Conservation (phyloP, 2,113 vertebrate species). For the Oplegnathus fasciatus region DNA sequence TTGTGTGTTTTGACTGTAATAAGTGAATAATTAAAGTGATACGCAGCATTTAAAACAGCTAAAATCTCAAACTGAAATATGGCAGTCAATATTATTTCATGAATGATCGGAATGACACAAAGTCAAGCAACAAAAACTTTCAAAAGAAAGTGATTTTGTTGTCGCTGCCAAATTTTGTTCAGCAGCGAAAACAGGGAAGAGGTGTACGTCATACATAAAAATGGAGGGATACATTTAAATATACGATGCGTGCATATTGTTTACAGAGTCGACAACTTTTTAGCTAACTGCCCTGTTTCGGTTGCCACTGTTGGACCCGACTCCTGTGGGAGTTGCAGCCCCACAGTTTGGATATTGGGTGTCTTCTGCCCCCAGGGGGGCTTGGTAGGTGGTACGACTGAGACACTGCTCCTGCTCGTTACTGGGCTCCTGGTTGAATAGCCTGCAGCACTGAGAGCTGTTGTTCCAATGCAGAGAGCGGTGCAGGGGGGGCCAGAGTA, state of each 20-base stretch:
- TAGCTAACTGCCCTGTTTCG: background rate
- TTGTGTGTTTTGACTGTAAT: no score
- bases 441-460: slow-evolving; percentile 58
- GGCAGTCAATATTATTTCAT: no score
- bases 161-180: background rate
- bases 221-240: background rate
- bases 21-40: no score
- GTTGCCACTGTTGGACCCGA: background rate
- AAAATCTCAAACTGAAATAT: no score
- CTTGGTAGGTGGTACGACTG: slow-evolving; percentile 44
- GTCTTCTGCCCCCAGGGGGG: slow-evolving; percentile 33
- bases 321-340: slow-evolving; percentile 32
- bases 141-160: no score
- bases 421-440: slow-evolving; percentile 48
- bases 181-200: background rate
- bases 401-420: slow-evolving; percentile 64
- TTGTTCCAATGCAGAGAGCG: slow-evolving; percentile 3
- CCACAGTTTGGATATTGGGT: slow-evolving; percentile 12
- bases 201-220: background rate
- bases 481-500: slow-evolving; percentile 1
- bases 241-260: background rate
- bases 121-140: no score
- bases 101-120: no score
- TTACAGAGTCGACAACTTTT: background rate
- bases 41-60: no score